Evolutionary conservation across 2,797 vertebrate species (phyloP).

Genomic region (Myripristis jacobus): DNA sequence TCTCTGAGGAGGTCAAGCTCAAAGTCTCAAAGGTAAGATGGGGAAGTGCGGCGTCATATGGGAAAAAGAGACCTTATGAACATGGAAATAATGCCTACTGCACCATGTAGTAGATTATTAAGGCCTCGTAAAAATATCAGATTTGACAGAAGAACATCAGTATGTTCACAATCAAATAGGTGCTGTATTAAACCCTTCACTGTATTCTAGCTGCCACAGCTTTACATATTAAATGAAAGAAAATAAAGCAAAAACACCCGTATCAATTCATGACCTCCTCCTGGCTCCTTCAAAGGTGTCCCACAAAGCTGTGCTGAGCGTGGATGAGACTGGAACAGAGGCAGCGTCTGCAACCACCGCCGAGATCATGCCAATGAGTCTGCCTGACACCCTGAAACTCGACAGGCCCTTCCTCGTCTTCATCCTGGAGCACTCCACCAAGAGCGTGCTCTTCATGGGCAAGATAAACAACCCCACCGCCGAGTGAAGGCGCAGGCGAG

Average conservation of each 20-base stretch:
- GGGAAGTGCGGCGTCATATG: neutral
- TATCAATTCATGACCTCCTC: neutral
- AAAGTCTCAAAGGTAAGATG: slow-evolving; percentile 81
- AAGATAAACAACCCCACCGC: slow-evolving; percentile 82
- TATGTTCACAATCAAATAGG: neutral
- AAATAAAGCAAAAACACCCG: too few species aligned
- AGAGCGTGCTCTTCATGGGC: slow-evolving; percentile 85
- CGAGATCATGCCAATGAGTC: slow-evolving; percentile 86
- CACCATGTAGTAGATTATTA: neutral
- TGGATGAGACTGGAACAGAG: slow-evolving; percentile 91
- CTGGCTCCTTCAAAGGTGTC: slow-evolving; percentile 79
- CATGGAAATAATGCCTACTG: neutral
- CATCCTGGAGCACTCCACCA: slow-evolving; percentile 88
- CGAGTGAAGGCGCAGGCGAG: slow-evolving; percentile 36
- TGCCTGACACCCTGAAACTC: slow-evolving; percentile 82
- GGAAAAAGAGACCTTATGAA: neutral
- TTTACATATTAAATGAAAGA: neutral
- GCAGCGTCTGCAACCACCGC: slow-evolving; percentile 81
- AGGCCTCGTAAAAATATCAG: too few species aligned
- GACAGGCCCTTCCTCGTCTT: slow-evolving; percentile 88
- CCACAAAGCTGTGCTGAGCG: slow-evolving; percentile 88
- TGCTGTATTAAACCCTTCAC: neutral
- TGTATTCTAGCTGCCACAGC: neutral
- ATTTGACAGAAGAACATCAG: neutral
- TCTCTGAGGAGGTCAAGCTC: slow-evolving; percentile 70